Evolutionary conservation across 2,888 invertebrate species (phyloP).

Genomic region (Drepanosiphum platanoidis): DNA sequence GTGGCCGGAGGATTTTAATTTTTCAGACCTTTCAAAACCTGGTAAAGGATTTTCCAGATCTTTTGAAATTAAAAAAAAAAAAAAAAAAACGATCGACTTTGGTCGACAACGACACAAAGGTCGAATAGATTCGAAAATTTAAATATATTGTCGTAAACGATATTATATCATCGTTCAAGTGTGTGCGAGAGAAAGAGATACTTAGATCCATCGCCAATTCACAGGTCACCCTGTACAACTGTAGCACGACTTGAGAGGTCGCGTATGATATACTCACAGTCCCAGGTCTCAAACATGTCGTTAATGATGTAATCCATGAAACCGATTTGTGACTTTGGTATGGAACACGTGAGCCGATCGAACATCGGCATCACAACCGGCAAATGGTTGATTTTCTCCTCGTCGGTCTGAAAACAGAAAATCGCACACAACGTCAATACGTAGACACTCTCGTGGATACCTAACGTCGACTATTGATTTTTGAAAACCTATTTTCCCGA

Average conservation of each 20-base stretch:
- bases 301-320: constrained; percentile 98
- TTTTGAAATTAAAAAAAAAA: constrained; percentile 7
- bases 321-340: constrained; percentile 96
- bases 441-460: no score
- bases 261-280: constrained; percentile 78
- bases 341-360: constrained; percentile 92
- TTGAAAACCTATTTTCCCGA: no score
- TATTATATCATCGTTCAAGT: no score
- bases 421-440: no score
- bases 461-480: no score
- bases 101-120: not conserved
- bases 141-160: not conserved
- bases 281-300: constrained; percentile 98
- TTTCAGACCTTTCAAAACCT: no score
- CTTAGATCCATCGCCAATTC: no score
- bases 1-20: no score
- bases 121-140: constrained; percentile 16
- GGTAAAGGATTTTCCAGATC: no score
- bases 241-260: no score
- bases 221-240: no score
- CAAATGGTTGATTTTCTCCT: constrained; percentile 86
- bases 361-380: constrained; percentile 99
- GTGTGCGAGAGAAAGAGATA: no score
- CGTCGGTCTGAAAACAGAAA: constrained; percentile 79
- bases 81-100: not conserved